Conservation (phyloP, 2,113 vertebrate genomes). For the Dendropsophus ebraccatus region DNA sequence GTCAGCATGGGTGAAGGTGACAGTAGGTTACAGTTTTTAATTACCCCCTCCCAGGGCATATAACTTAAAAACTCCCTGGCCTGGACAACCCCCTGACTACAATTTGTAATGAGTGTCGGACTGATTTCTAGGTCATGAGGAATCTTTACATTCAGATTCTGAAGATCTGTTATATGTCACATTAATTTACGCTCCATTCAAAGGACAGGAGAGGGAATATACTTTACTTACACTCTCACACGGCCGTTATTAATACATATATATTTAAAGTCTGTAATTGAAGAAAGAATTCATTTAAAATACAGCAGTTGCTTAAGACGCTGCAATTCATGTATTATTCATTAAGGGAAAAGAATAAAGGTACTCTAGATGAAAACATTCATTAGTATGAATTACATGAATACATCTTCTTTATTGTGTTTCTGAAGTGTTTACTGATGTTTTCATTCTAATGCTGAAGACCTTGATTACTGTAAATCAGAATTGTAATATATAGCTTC, state of each 20-base stretch:
- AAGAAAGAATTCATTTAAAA: slow-evolving; percentile 56
- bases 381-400: slow-evolving; percentile 53
- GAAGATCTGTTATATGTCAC: background rate
- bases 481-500: background rate
- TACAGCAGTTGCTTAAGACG: slow-evolving; percentile 54
- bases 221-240: slow-evolving; percentile 45
- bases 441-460: slow-evolving; percentile 20
- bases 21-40: too few relatives aligned
- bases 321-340: slow-evolving; percentile 59
- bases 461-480: slow-evolving; percentile 47
- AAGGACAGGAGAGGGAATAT: slow-evolving; percentile 43
- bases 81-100: too few relatives aligned
- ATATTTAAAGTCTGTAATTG: slow-evolving; percentile 56
- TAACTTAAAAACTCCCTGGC: too few relatives aligned
- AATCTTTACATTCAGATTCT: background rate
- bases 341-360: slow-evolving; percentile 53
- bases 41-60: too few relatives aligned
- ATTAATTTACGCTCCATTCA: slow-evolving; percentile 24
- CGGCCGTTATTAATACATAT: slow-evolving; percentile 45
- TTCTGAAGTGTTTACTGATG: slow-evolving; percentile 49
- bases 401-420: slow-evolving; percentile 28
- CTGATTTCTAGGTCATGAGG: background rate
- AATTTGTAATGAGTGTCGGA: background rate
- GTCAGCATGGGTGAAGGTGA: too few relatives aligned
- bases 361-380: slow-evolving; percentile 52